Evolutionary conservation across 2,888 invertebrate species (phyloP).

Genomic region (Xestia rhomboidea): DNA sequence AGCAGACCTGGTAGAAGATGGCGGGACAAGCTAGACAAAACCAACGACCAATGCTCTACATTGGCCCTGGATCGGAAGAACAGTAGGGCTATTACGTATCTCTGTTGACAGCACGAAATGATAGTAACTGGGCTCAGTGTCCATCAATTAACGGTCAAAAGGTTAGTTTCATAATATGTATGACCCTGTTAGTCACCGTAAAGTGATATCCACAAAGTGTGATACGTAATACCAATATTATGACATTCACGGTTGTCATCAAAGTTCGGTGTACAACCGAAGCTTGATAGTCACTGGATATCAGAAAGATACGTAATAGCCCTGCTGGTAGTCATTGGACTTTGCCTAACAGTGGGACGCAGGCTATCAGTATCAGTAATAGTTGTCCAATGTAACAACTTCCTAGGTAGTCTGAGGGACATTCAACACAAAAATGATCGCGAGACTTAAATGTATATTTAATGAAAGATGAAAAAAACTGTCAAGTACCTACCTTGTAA

Average conservation of each 20-base stretch:
- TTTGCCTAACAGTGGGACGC: background rate
- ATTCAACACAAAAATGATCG: background rate
- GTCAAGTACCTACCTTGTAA: conserved; percentile 84
- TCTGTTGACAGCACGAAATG: no score
- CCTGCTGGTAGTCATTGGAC: background rate
- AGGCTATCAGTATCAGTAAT: background rate
- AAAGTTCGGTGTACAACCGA: no score
- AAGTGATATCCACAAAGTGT: no score
- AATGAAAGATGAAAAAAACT: background rate
- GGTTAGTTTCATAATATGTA: no score
- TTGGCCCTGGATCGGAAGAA: background rate
- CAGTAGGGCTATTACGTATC: no score
- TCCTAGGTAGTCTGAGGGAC: background rate
- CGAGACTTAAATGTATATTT: background rate
- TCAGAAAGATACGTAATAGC: no score
- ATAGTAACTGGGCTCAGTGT: no score
- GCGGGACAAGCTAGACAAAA: background rate
- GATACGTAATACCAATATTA: no score
- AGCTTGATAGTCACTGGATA: no score
- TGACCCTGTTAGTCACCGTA: no score
- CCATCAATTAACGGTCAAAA: no score
- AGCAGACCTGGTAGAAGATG: background rate
- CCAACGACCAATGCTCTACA: background rate
- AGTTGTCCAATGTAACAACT: background rate
- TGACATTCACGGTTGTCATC: no score